Conservation (phyloP, 92 coral and sea anemone genomes). For the Porites cylindrica region DNA sequence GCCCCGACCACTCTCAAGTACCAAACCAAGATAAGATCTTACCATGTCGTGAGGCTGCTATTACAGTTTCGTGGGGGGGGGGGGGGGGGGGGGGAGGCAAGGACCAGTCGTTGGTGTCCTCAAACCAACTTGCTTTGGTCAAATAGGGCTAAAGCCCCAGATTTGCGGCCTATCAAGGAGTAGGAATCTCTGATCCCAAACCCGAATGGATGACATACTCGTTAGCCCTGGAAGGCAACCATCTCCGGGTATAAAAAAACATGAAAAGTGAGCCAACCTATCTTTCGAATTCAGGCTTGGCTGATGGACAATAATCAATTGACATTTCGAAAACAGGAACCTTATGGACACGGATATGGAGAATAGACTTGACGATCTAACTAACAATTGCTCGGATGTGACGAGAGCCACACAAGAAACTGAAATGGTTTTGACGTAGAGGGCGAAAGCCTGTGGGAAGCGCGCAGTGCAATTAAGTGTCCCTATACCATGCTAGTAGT, state of each 20-base stretch:
- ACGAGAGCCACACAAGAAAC: not conserved
- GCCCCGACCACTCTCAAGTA: too few relatives aligned
- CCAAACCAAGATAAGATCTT: conserved; percentile 12
- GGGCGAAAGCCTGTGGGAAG: not conserved
- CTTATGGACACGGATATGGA: not conserved
- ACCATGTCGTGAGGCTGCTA: not conserved
- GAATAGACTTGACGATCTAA: not conserved
- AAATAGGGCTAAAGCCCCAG: not conserved
- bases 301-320: not conserved
- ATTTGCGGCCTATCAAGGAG: not conserved
- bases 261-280: not conserved
- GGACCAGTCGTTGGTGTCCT: not conserved
- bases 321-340: not conserved
- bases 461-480: not conserved
- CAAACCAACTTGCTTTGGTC: conserved; percentile 2
- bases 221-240: conserved; percentile 10
- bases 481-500: not conserved
- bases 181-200: not conserved
- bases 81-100: not conserved
- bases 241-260: not conserved
- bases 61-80: not conserved
- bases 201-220: conserved; percentile 1
- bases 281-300: not conserved
- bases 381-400: not conserved
- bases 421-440: not conserved